phyloP scores from a whole-genome alignment of 2,113 vertebrate genomes.

The Chaetops frenatus region DNA sequence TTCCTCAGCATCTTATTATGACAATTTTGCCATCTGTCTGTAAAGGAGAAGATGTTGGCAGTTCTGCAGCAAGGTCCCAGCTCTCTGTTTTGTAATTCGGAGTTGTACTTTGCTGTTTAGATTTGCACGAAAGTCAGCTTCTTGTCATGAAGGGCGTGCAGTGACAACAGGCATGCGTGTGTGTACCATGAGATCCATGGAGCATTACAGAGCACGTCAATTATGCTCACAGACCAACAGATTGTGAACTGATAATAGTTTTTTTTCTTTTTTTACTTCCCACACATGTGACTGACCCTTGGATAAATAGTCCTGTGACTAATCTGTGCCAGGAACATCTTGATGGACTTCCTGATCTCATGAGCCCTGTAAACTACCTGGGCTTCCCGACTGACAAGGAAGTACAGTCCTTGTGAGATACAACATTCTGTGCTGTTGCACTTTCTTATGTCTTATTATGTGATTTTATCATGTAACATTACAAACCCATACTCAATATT shows the following conservation, averaged over 20 bases:
- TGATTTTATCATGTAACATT: not conserved
- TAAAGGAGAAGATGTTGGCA: not conserved
- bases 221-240: not conserved
- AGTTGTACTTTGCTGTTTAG: not conserved
- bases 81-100: not conserved
- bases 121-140: not conserved
- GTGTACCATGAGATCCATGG: not conserved
- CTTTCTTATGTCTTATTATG: not conserved
- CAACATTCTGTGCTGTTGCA: not conserved
- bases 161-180: fast-evolving
- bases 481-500: not conserved
- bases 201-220: not conserved
- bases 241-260: not conserved
- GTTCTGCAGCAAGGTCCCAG: not conserved
- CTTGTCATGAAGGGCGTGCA: not conserved
- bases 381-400: constrained; percentile 8
- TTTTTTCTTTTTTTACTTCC: not conserved
- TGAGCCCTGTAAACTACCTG: not conserved
- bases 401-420: not conserved
- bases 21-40: constrained; percentile 31
- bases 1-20: not conserved
- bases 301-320: constrained; percentile 43
- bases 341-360: constrained; percentile 35
- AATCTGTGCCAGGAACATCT: constrained; percentile 31
- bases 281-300: constrained; percentile 46